Base-by-base conservation (phyloP, 2,888 invertebrate species). In the Drosophila kokeensis region DNA sequence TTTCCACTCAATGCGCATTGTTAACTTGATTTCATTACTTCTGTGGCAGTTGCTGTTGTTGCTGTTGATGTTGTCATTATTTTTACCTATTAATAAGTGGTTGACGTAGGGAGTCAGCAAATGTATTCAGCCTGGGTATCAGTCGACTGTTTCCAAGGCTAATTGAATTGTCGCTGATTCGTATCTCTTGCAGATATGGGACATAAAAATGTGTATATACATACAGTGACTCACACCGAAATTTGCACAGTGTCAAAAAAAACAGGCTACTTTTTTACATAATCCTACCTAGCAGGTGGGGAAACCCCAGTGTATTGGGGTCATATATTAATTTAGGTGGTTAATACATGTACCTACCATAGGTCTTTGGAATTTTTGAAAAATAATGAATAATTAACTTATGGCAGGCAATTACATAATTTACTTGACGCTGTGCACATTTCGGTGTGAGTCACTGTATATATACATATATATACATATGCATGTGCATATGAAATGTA, bases 151-250 rank as follows among this genome's bases (percentile, higher is more conserved):
- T 75, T 80, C 79, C 80, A 89, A 80, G 87, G 89, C 70, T 86
- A 86, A 87, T 89, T 86, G 87, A 86, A 86, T 86, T 87, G 82
- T 75, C 74, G 69, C 54, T 61, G 86, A 72, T 81, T 72, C 64
- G 67, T 87, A 84, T 81, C 84, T 79, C 8, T 69, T 24, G 13
- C 59, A 40, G 84, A 87, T 87, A 89, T 63, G 73, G 45, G 42
- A 30, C 30, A 40, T 63, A 50, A 59, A 71, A 52, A 53, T 59
- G 50, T 45, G 53, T 50, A 27, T 40, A 48, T 45, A 69, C 50
- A 42, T 2, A 34, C n/a, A n/a, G n/a, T n/a, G n/a, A n/a, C n/a
- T n/a, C n/a, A n/a, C n/a, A n/a, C n/a, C n/a, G n/a, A n/a, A n/a
- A n/a, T n/a, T n/a, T n/a, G n/a, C n/a, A n/a, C n/a, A n/a, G n/a